Evolutionary conservation across 2,797 vertebrate species (phyloP).

Genomic region (Acanthis flammea): DNA sequence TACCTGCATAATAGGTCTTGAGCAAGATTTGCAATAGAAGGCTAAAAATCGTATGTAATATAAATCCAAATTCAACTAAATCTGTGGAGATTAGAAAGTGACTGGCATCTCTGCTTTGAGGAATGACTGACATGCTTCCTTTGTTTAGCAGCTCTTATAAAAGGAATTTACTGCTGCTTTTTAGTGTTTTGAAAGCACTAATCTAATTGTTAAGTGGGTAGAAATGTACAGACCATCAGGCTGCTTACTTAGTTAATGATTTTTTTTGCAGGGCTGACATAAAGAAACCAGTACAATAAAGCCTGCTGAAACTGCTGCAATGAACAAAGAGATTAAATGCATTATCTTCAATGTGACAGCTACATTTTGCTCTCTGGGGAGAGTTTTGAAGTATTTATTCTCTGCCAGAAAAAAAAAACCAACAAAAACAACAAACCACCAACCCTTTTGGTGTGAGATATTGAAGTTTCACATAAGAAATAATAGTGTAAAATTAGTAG

Average conservation of each 20-base stretch:
- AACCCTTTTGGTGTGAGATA: not conserved
- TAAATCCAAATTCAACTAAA: not conserved
- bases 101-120: constrained; percentile 5
- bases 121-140: not conserved
- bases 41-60: not conserved
- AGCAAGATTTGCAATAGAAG: not conserved
- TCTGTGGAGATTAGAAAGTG: not conserved
- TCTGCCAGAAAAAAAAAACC: not conserved
- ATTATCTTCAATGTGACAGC: constrained; percentile 60
- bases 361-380: constrained; percentile 37
- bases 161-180: constrained; percentile 20
- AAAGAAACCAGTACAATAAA: not conserved
- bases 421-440: not conserved
- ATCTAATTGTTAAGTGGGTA: constrained; percentile 34
- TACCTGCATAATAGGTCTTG: not conserved
- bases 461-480: not conserved
- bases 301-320: constrained; percentile 27
- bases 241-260: constrained; percentile 19
- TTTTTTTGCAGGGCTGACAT: not conserved
- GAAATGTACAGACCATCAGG: not conserved
- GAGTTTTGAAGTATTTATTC: constrained; percentile 40
- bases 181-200: constrained; percentile 18
- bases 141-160: not conserved
- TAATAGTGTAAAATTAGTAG: not conserved
- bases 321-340: constrained; percentile 45